These are phyloP conservation scores for Clupea harengus DNA, from an alignment of 2,113 vertebrate genomes.

Conservation along the genomic window DNA sequence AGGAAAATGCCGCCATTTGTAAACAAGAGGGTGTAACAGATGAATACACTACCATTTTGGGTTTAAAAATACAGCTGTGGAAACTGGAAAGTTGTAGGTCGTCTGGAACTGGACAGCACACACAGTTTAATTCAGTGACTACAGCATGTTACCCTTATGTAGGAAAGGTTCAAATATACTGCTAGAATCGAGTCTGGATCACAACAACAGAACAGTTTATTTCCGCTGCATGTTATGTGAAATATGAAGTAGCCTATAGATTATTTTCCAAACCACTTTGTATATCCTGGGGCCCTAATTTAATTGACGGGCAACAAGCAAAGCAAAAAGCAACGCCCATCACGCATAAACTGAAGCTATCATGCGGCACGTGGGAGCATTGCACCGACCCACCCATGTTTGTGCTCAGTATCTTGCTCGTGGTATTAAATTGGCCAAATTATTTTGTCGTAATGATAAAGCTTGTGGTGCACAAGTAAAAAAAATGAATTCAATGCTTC, in stretches of 20 bases:
- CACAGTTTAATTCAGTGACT: slow-evolving; percentile 9
- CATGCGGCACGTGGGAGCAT: too few relatives aligned
- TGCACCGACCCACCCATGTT: too few relatives aligned
- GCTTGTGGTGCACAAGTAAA: too few relatives aligned
- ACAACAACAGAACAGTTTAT: neutral
- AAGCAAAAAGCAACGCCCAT: too few relatives aligned
- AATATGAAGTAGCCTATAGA: neutral
- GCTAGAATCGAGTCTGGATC: neutral
- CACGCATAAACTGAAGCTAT: too few relatives aligned
- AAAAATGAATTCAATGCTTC: neutral
- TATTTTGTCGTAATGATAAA: too few relatives aligned
- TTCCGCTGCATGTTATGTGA: neutral
- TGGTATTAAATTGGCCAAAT: too few relatives aligned
- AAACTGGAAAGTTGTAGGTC: slow-evolving; percentile 3
- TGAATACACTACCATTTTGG: slow-evolving; percentile 9
- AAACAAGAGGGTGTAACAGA: neutral
- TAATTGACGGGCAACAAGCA: too few relatives aligned
- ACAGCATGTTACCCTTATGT: neutral
- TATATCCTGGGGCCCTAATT: too few relatives aligned
- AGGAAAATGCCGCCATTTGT: neutral
- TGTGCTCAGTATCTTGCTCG: too few relatives aligned
- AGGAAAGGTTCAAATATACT: neutral
- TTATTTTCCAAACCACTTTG: neutral
- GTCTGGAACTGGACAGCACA: neutral
- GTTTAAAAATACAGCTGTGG: neutral